Evolutionary conservation across 2,888 invertebrate genomes (phyloP), one percentile per base, ranked within the genome.

Genomic region (Lepidocyrtinus sp.): DNA sequence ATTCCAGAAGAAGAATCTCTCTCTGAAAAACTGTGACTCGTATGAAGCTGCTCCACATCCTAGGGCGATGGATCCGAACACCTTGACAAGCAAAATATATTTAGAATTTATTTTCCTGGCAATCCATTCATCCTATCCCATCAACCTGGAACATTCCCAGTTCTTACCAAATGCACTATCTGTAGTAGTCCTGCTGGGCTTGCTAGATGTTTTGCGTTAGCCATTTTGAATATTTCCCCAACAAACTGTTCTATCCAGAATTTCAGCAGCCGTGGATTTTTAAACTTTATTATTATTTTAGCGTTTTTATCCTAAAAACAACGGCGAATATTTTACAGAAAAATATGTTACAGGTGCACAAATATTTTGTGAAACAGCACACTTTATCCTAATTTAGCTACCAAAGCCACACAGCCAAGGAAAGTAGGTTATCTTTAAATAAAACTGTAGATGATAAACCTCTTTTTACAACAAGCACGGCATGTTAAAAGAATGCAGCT

Each of bases 1-100:
- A n/a, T 22, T 55, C 79, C 79, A 79, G 69, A 79, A 69, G 59
- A 79, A 79, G 21, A 79, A 79, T 0, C 73, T 21, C 17, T 79
- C 79, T 25, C 25, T 73, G n/a, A 79, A 27, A 74, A 79, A 68
- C 3, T 79, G 63, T 25, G 68, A 63, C 25, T 79, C 79, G 24
- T 69, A 79, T 3, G 79, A 79, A 1, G 74, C 73, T 21, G 79
- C 79, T 17, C 79, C 79, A 69, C 79, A 79, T 19, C 79, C 79
- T 9, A 79, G 50, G 0, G 79, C 68, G 15, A 79, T 64, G 1
- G 24, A 17, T 55, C 79, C 79, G 59, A 79, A 79, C 15, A 79
- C 59, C 79, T 79, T 5, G 0, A 63, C 55, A n/a, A 79, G 17
- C 9, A 55, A 62, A 27, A 68, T 50, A 17, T 1, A 45, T 45